Conservation (phyloP, 2,797 vertebrate genomes). For the Rhincodon typus region DNA sequence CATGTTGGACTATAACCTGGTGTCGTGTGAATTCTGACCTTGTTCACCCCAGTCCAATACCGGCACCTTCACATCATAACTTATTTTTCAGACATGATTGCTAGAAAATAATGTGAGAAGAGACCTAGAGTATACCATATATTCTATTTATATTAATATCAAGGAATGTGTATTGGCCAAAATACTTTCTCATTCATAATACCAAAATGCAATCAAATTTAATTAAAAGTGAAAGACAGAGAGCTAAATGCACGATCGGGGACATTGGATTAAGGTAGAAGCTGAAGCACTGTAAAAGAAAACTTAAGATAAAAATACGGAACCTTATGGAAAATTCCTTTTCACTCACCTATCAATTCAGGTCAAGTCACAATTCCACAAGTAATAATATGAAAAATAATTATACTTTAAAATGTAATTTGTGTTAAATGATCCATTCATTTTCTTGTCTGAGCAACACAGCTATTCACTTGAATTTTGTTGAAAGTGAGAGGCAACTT, state of each 20-base stretch:
- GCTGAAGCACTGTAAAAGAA: not conserved
- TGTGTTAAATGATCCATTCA: constrained; percentile 30
- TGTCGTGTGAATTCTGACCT: too few relatives aligned
- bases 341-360: not conserved
- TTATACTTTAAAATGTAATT: constrained; percentile 13
- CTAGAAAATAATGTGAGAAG: not conserved
- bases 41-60: too few relatives aligned
- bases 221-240: too few relatives aligned
- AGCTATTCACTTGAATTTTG: constrained; percentile 17
- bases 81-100: not conserved
- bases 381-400: constrained; percentile 26
- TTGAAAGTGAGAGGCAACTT: not conserved
- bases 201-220: not conserved
- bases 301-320: too few relatives aligned
- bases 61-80: too few relatives aligned
- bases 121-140: too few relatives aligned
- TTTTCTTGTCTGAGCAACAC: constrained; percentile 1
- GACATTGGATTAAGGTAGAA: not conserved
- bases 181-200: not conserved
- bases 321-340: too few relatives aligned
- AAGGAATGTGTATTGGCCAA: not conserved
- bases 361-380: not conserved
- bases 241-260: not conserved
- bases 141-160: not conserved
- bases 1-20: too few relatives aligned